Evolutionary conservation across 2,888 invertebrate species (phyloP), one percentile per base, ranked within the genome.

Genomic region (Lasioglossum villosulum): DNA sequence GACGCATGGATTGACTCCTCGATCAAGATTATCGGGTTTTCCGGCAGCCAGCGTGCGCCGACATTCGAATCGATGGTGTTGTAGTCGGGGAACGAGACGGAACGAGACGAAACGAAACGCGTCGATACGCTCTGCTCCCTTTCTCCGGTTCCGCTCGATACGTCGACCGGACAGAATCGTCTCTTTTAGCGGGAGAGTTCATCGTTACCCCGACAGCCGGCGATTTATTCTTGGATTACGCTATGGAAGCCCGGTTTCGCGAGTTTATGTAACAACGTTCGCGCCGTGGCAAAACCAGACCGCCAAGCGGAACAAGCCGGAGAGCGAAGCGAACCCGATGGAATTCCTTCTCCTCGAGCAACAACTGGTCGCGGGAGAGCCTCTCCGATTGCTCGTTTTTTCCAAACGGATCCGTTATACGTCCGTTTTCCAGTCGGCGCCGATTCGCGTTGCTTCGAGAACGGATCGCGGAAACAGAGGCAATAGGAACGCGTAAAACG

Each of bases 161-260:
- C 59, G 45, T 45, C 16, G n/a, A 16, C 75, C 71, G 74, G 70
- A 73, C 75, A 70, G 77, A 88, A 70, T 82, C 66, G 82, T 76
- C 70, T 78, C 71, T 80, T 81, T 79, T 19, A 37, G 30, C 63
- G 63, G 16, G 80, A 71, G 82, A 78, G 81, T 76, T 73, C 48
- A 75, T 82, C 80, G 80, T 83, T 86, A 86, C 80, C 73, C 82
- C 52, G 87, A 84, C 83, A 80, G 80, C 82, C 78, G 81, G 76
- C 90, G 84, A 90, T 90, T 90, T 90, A 90, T 90, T 90, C 90
- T 90, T 89, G 89, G 89, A 89, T 89, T 90, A 87, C 87, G 56
- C 86, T 88, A 86, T 90, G 90, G 88, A 88, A 88, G 37, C 82
- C 84, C 75, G 74, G 88, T 80, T 88, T 52, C 82, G 83, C 83